Conservation (phyloP, 2,113 vertebrate species). For the Calonectris borealis region DNA sequence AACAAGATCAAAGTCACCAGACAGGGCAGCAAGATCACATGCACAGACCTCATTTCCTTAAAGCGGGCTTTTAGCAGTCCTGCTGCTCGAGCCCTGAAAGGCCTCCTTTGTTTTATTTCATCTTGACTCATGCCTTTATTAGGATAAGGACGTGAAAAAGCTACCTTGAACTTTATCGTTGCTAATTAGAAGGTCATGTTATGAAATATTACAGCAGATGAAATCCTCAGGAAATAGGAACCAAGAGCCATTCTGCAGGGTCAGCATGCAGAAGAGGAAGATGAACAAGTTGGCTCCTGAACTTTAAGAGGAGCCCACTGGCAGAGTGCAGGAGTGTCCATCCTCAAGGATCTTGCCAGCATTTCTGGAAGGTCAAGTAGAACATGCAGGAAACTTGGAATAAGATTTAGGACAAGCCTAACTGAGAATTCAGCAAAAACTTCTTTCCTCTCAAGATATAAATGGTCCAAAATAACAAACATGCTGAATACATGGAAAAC, state of each 20-base stretch:
- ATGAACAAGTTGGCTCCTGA: background rate
- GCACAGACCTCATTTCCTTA: background rate
- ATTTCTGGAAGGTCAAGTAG: constrained; percentile 35
- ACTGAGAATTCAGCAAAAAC: constrained; percentile 50
- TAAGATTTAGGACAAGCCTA: constrained; percentile 32
- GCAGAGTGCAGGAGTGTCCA: background rate
- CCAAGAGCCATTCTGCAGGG: background rate
- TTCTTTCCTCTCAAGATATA: constrained; percentile 51
- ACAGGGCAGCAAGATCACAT: background rate
- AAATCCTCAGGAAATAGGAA: constrained; percentile 41
- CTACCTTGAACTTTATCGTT: constrained; percentile 20
- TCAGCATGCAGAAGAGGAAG: constrained; percentile 10
- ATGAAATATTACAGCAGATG: background rate
- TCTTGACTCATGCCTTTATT: background rate
- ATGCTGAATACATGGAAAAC: constrained; percentile 11
- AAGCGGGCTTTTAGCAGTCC: background rate
- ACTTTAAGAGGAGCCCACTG: background rate
- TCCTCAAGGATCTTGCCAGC: background rate
- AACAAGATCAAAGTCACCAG: background rate
- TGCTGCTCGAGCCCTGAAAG: background rate
- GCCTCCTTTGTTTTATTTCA: background rate
- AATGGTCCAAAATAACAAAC: constrained; percentile 36
- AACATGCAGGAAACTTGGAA: constrained; percentile 46
- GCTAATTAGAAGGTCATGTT: background rate
- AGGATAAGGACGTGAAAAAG: background rate